These are phyloP conservation scores for Hesperophylax magnus DNA, from an alignment of 1,140 invertebrate species.

Conservation along the genomic window DNA sequence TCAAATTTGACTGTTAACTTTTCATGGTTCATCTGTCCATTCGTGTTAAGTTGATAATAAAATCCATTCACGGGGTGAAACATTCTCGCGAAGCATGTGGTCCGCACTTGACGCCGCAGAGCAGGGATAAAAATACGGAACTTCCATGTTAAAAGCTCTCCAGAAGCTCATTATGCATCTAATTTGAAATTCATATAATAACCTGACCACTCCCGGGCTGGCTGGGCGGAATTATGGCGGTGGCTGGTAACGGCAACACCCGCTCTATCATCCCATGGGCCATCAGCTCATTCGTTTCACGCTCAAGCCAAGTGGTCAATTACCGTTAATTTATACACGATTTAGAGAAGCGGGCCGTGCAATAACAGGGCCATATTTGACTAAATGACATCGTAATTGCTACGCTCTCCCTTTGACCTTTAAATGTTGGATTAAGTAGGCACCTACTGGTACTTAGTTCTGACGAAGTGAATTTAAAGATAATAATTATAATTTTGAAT, in stretches of 20 bases:
- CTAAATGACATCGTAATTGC: conserved; percentile 2
- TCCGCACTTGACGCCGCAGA: no score
- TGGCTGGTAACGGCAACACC: not conserved
- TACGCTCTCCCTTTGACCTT: not conserved
- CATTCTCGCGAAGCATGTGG: no score
- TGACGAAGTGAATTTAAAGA: no score
- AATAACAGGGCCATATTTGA: conserved; percentile 14
- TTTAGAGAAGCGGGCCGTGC: conserved; percentile 8
- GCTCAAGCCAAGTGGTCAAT: conserved; percentile 35
- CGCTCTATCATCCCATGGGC: conserved; percentile 9
- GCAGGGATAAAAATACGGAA: no score
- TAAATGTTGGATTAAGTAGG: no score
- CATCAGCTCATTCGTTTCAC: conserved; percentile 20
- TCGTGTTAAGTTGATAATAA: no score
- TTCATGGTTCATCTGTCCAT: no score
- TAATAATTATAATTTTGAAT: no score
- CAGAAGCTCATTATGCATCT: not conserved
- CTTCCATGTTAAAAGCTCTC: not conserved
- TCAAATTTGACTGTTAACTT: no score
- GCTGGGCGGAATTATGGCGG: not conserved
- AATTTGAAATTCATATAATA: conserved; percentile 22
- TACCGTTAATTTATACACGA: conserved; percentile 33
- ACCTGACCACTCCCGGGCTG: conserved; percentile 1
- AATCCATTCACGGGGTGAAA: no score
- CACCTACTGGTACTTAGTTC: no score